phyloP scores from a whole-genome alignment of 1,140 invertebrate genomes.

The Neocloeon triangulifer region DNA sequence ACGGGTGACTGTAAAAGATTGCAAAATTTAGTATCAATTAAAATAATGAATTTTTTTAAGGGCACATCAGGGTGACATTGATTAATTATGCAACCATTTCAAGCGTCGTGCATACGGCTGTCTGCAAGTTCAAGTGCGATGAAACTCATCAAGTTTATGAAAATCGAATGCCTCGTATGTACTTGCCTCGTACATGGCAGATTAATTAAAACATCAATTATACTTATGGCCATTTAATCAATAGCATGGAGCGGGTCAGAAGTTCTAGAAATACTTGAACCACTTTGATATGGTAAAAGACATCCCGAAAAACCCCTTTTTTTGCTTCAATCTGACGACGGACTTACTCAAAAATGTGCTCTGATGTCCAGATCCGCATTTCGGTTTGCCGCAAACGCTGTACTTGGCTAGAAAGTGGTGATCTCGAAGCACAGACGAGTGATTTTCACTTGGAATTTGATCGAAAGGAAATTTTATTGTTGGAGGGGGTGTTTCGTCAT shows the following conservation, averaged over 20 bases:
- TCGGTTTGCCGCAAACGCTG: no score
- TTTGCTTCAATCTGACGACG: no score
- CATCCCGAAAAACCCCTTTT: no score
- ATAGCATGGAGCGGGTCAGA: no score
- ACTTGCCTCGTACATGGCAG: not conserved
- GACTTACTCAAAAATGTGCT: constrained; percentile 22
- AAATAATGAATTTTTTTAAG: constrained; percentile 2
- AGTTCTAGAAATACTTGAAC: no score
- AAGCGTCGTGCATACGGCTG: not conserved
- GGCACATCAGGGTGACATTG: constrained; percentile 5
- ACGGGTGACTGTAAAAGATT: constrained; percentile 57
- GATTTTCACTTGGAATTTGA: no score
- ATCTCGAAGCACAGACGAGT: no score
- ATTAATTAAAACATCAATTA: not conserved
- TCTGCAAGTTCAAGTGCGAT: constrained; percentile 1
- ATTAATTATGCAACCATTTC: constrained; percentile 3
- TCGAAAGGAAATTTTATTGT: no score
- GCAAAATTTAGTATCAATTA: constrained; percentile 8
- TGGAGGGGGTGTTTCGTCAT: no score
- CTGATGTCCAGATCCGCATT: constrained; percentile 23
- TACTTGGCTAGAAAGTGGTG: no score
- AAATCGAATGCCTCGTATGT: not conserved
- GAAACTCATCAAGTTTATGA: constrained; percentile 4
- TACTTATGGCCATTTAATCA: no score
- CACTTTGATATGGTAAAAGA: no score